A percentile compares a stretch with the other conserved stretches of the same genome.
Evolutionary conservation across 2,113 vertebrate species (phyloP).

Genomic region (Morone chrysops): DNA sequence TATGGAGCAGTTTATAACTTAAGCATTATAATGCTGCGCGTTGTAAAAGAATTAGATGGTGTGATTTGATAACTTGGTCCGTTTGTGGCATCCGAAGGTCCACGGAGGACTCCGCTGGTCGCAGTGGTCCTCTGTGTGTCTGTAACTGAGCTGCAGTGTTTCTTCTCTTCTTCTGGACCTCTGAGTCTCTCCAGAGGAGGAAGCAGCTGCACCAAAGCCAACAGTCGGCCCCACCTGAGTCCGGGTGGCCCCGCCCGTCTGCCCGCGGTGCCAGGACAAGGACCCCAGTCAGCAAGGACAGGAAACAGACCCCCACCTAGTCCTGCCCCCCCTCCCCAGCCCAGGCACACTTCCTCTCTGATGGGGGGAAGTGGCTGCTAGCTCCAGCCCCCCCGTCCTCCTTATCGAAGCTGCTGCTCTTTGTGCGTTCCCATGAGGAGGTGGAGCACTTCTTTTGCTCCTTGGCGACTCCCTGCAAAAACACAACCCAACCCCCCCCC

Average conservation of each 20-base stretch:
- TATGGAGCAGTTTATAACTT: no score
- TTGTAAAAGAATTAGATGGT: no score
- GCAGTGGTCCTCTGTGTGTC: neutral
- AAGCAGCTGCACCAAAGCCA: constrained; percentile 51
- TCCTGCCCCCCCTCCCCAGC: neutral
- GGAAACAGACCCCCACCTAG: constrained; percentile 53
- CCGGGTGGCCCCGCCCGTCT: constrained; percentile 38
- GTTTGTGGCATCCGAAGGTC: no score
- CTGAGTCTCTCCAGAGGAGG: constrained; percentile 19
- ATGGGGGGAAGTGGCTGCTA: constrained; percentile 33
- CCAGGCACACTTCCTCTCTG: constrained; percentile 49
- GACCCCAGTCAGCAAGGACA: constrained; percentile 57
- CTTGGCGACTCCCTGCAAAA: constrained; percentile 23
- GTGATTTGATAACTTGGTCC: no score
- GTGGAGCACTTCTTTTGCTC: constrained; percentile 13
- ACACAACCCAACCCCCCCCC: constrained; percentile 5
- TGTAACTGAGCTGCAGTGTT: neutral
- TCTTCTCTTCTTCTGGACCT: constrained; percentile 3
- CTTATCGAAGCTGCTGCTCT: constrained; percentile 12
- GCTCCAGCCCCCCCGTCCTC: neutral
- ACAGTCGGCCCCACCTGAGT: constrained; percentile 42
- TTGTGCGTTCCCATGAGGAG: constrained; percentile 17
- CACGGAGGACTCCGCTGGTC: neutral
- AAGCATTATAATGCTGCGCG: no score
- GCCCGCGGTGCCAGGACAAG: constrained; percentile 46